Evolutionary conservation across 2,888 invertebrate species (phyloP).

Genomic region (Idaea biselata): DNA sequence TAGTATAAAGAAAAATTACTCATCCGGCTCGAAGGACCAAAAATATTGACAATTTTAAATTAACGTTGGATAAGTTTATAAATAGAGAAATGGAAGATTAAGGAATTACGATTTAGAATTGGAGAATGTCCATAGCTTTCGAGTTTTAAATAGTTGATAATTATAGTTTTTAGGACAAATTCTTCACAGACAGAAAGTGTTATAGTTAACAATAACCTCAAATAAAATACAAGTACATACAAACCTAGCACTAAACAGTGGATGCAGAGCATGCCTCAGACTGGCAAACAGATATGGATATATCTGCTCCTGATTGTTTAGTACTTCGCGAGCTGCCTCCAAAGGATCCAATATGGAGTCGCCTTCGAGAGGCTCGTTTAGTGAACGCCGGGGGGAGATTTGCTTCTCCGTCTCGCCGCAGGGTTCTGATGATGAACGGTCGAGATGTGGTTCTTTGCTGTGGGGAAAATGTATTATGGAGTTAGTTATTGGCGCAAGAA

Average conservation of each 20-base stretch:
- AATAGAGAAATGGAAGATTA: background rate
- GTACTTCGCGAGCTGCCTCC: conserved; percentile 63
- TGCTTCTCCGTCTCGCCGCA: conserved; percentile 39
- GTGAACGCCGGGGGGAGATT: conserved; percentile 19
- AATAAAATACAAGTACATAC: conserved; percentile 17
- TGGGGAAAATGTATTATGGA: conserved; percentile 11
- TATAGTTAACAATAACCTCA: no score
- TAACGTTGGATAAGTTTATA: background rate
- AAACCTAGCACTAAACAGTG: conserved; percentile 84
- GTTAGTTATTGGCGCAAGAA: background rate
- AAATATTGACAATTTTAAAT: background rate
- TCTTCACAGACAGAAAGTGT: no score
- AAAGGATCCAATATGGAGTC: conserved; percentile 42
- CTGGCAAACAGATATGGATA: conserved; percentile 89
- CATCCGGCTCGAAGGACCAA: background rate
- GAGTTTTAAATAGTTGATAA: no score
- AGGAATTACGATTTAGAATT: background rate
- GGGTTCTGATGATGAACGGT: conserved; percentile 48
- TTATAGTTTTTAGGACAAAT: no score
- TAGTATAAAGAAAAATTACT: background rate
- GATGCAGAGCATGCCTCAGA: conserved; percentile 87
- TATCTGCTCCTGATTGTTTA: conserved; percentile 87
- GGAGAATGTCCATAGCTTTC: background rate
- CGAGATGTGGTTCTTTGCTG: conserved; percentile 50
- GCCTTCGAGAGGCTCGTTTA: conserved; percentile 28